phyloP scores from a whole-genome alignment of 2,888 invertebrate genomes.

The Amiota minor region DNA sequence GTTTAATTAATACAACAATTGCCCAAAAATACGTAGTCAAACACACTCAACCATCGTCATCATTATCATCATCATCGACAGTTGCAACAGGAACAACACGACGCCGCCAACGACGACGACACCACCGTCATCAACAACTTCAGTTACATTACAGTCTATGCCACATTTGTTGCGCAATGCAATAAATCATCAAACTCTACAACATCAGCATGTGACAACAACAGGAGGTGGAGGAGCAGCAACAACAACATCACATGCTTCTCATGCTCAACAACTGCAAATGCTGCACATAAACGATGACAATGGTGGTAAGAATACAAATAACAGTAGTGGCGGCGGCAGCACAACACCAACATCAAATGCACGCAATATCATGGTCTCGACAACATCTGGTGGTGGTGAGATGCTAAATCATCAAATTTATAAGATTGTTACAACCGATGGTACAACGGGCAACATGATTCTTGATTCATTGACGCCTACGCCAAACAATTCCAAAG shows the following conservation, averaged over 20 bases:
- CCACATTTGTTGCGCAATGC: conserved; percentile 18
- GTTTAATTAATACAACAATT: conserved; percentile 30
- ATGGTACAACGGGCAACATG: conserved; percentile 71
- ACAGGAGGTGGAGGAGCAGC: conserved; percentile 14
- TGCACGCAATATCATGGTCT: conserved; percentile 57
- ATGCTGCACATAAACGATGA: conserved; percentile 66
- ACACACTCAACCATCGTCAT: conserved; percentile 33
- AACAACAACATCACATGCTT: too few relatives aligned
- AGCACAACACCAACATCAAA: not conserved
- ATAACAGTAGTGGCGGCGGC: conserved; percentile 2
- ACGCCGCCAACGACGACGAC: conserved; percentile 44
- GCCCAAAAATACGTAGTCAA: conserved; percentile 56
- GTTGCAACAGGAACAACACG: conserved; percentile 26
- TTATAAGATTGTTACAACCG: conserved; percentile 72
- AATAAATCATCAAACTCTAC: conserved; percentile 30
- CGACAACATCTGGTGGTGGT: conserved; percentile 56
- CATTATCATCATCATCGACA: not conserved
- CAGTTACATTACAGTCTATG: conserved; percentile 20
- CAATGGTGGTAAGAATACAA: not conserved
- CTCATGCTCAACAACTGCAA: conserved; percentile 56
- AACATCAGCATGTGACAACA: not conserved
- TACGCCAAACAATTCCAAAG: conserved; percentile 65
- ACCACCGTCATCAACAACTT: conserved; percentile 49
- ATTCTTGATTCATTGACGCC: conserved; percentile 67
- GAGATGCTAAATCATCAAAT: conserved; percentile 72